Evolutionary conservation across 1,140 invertebrate genomes (phyloP), one percentile per base, ranked within the genome.

Genomic region (Mesaphorura yosii): DNA sequence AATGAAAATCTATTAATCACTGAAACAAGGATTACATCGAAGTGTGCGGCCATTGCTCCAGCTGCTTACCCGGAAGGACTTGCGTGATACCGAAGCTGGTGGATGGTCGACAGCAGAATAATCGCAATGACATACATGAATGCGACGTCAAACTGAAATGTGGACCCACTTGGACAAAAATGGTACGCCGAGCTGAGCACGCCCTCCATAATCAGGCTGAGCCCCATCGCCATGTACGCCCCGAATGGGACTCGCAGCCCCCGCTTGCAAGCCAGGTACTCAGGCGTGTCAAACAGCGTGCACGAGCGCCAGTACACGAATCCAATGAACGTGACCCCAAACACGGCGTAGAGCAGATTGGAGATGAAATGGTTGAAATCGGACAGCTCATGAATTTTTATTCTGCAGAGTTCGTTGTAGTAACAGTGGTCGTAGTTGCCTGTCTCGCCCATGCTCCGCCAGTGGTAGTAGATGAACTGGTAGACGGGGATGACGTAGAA

Each of bases 101-200:
- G 46, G 15, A 48, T 27, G 10, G 46, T 48, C 12, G 26, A 31
- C 3, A 48, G 12, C 25, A 48, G 10, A n/a, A 48, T 48, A 19
- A 48, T 22, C 7, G 46, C 46, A 17, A 48, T 48, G 12, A 48
- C 28, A 34, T 48, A 31, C 46, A 48, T 48, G 20, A 48, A 48
- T n/a, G 46, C 46, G 17, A 48, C 46, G 37, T 48, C 48, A 51
- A 51, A 51, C 37, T 51, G 48, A 29, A 51, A 51, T 7, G 34
- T 51, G 7, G 39, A 51, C 7, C 39, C 29, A 12, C n/a, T 40
- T 17, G 48, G 48, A 29, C 48, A 51, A 26, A 51, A 25, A 28
- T 51, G 48, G 22, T 51, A 51, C 14, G 34, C 34, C 5, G 34
- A 39, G 34, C 37, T 42, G 3, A 51, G 37, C 10, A 51, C 17